A percentile compares a stretch with the other conserved stretches of the same genome.
These are phyloP conservation scores for Boloria euphrosyne DNA, from an alignment of 2,888 invertebrate species.

Conservation along the genomic window DNA sequence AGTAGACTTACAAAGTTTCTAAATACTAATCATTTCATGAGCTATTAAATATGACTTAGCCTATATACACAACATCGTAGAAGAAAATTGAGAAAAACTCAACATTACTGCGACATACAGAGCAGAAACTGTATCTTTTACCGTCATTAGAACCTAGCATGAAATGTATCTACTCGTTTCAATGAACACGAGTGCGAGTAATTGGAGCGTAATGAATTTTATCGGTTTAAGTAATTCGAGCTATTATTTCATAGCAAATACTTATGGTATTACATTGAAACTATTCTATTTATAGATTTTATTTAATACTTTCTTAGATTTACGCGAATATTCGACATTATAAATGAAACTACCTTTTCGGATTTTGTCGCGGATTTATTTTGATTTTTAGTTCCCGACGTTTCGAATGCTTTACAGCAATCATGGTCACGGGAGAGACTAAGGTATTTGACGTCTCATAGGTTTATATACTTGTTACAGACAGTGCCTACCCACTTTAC, in stretches of 20 bases:
- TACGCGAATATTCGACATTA: too few species aligned
- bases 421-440: too few species aligned
- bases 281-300: conserved; percentile 24
- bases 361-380: too few species aligned
- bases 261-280: conserved; percentile 23
- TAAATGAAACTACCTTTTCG: too few species aligned
- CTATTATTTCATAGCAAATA: conserved; percentile 39
- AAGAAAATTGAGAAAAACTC: conserved; percentile 20
- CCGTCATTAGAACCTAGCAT: conserved; percentile 36
- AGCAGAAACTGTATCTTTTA: conserved; percentile 33
- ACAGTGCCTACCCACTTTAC: too few species aligned
- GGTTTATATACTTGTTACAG: too few species aligned
- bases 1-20: not conserved
- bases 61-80: not conserved
- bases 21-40: not conserved
- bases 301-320: too few species aligned
- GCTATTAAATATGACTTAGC: conserved; percentile 17
- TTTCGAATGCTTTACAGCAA: too few species aligned
- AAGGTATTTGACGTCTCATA: too few species aligned
- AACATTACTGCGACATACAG: conserved; percentile 30
- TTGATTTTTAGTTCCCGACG: too few species aligned
- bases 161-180: conserved; percentile 53
- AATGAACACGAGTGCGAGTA: conserved; percentile 58
- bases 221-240: conserved; percentile 45
- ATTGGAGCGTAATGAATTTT: conserved; percentile 67